phyloP scores from a whole-genome alignment of 2,888 invertebrate species.

The Cryptophagus acutangulus region DNA sequence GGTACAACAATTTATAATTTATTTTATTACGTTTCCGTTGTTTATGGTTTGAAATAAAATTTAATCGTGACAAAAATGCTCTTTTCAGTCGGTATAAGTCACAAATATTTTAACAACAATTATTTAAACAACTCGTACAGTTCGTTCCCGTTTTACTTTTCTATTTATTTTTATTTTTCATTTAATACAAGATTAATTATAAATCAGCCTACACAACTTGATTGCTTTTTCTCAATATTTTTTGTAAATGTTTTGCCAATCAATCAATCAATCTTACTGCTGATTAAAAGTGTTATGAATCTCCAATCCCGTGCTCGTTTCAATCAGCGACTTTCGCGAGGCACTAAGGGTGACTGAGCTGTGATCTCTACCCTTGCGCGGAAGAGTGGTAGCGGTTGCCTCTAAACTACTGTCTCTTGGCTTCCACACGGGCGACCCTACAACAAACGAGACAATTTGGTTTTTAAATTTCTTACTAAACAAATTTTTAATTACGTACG shows the following conservation, averaged over 20 bases:
- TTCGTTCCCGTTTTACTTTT: conserved; percentile 19
- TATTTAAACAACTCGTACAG: conserved; percentile 28
- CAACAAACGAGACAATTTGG: too few species aligned
- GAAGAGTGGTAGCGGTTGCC: conserved; percentile 56
- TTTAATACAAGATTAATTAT: too few species aligned
- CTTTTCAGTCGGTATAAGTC: conserved; percentile 26
- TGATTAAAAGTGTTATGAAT: conserved; percentile 47
- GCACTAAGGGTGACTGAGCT: conserved; percentile 51
- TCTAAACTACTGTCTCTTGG: conserved; percentile 77
- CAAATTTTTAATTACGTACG: conserved; percentile 12
- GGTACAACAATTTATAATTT: conserved; percentile 29
- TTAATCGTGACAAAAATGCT: neutral
- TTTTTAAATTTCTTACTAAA: conserved; percentile 7
- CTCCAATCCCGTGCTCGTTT: conserved; percentile 49
- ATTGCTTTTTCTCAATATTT: neutral
- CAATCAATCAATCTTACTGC: conserved; percentile 32
- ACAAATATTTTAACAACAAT: conserved; percentile 34
- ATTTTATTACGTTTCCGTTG: conserved; percentile 1
- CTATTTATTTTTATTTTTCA: conserved; percentile 24
- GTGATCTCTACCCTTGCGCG: conserved; percentile 58
- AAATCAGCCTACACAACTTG: neutral
- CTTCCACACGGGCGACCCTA: conserved; percentile 98
- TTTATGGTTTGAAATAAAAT: conserved; percentile 16
- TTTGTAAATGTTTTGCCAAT: conserved; percentile 6
- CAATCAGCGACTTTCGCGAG: conserved; percentile 56